A percentile compares a stretch with the other conserved stretches of the same genome.
Conservation (phyloP, 2,113 vertebrate genomes). For the Ammodytes dubius region DNA sequence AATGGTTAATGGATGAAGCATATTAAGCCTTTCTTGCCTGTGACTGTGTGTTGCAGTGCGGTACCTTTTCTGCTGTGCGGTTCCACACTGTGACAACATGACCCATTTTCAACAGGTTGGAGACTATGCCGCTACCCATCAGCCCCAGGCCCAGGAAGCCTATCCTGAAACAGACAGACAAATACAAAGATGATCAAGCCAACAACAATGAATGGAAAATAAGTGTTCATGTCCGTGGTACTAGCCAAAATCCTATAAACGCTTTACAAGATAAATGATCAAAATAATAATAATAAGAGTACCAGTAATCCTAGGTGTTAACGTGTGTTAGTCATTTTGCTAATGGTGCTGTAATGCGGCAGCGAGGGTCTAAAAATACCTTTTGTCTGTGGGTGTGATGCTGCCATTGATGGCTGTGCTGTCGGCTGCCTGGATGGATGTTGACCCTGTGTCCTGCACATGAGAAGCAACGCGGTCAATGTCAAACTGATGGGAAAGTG, state of each 20-base stretch:
- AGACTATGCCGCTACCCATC: conserved; percentile 98
- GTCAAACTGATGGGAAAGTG: not conserved
- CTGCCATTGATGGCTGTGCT: conserved; percentile 98
- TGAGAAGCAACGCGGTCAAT: not conserved
- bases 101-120: conserved; percentile 98
- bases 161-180: conserved; percentile 86
- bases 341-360: not conserved
- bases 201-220: not conserved
- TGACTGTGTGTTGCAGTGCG: not conserved
- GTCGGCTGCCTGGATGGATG: conserved; percentile 98
- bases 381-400: conserved; percentile 98
- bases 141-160: conserved; percentile 97
- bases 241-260: not conserved
- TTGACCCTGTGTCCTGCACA: conserved; percentile 92
- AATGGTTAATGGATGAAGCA: no score
- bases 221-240: not conserved
- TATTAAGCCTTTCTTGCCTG: not conserved
- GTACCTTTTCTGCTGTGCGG: conserved; percentile 97
- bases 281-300: no score
- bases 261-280: not conserved
- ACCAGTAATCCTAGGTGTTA: not conserved
- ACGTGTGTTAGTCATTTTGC: not conserved
- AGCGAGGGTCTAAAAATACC: conserved; percentile 80
- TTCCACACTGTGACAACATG: conserved; percentile 99
- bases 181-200: conserved; percentile 7